These are phyloP conservation scores for Agonum fuliginosum DNA, from an alignment of 2,888 invertebrate genomes.

Conservation along the genomic window DNA sequence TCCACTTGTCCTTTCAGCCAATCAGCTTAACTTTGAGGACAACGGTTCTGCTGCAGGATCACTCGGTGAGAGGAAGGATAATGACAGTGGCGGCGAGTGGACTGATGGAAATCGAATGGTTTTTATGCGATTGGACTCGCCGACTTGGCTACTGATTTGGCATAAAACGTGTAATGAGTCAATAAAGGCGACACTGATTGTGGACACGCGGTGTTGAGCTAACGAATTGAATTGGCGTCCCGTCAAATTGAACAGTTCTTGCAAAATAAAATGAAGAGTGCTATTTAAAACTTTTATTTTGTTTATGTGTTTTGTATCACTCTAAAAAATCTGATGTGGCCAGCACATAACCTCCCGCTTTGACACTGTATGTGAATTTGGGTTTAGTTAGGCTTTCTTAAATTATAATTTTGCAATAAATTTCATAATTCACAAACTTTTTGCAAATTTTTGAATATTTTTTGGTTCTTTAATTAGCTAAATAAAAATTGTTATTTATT, in stretches of 20 bases:
- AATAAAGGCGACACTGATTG: slow-evolving; percentile 14
- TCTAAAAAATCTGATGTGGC: too few species aligned
- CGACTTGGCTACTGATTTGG: slow-evolving; percentile 23
- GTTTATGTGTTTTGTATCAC: too few species aligned
- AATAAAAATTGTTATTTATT: too few species aligned
- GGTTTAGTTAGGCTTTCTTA: too few species aligned
- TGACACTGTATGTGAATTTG: too few species aligned
- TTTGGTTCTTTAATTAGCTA: too few species aligned
- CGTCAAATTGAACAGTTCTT: background rate
- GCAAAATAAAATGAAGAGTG: background rate
- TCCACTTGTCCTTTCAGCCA: background rate
- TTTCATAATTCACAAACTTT: too few species aligned
- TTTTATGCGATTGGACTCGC: slow-evolving; percentile 2
- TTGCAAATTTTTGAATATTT: too few species aligned
- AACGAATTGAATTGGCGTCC: slow-evolving; percentile 4
- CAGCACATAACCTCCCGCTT: too few species aligned
- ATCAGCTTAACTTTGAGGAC: background rate
- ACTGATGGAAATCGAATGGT: background rate
- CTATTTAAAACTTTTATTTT: too few species aligned
- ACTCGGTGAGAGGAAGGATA: slow-evolving; percentile 8
- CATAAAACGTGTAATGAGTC: slow-evolving; percentile 36
- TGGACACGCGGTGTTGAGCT: background rate
- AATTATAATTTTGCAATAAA: too few species aligned
- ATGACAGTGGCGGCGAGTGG: background rate
- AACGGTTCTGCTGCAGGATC: background rate